Conservation (phyloP, 2,797 vertebrate species). For the Hoplostethus atlanticus region DNA sequence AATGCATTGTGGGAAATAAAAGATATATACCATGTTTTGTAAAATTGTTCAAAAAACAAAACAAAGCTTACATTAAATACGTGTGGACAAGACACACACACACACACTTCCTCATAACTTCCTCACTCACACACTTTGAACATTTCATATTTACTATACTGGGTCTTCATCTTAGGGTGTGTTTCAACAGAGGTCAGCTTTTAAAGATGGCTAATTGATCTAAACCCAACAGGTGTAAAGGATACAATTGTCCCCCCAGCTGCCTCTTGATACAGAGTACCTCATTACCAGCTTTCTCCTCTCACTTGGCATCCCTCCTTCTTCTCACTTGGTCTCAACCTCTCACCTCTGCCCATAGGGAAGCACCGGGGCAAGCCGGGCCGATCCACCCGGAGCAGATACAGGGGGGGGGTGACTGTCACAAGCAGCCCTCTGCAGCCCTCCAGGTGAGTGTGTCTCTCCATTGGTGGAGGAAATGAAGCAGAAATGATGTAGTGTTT, state of each 20-base stretch:
- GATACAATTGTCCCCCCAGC: conserved; percentile 35
- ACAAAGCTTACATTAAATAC: neutral
- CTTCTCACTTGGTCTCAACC: conserved; percentile 62
- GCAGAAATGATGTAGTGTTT: conserved; percentile 93
- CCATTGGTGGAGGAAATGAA: conserved; percentile 88
- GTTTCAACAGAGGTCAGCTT: neutral
- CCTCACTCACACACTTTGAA: conserved; percentile 5
- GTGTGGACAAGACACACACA: neutral
- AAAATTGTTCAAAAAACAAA: conserved; percentile 16
- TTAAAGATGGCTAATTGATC: conserved; percentile 56
- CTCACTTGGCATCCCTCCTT: conserved; percentile 47
- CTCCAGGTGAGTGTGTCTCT: conserved; percentile 89
- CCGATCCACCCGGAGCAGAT: conserved; percentile 80
- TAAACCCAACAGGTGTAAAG: conserved; percentile 64
- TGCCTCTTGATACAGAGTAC: conserved; percentile 51
- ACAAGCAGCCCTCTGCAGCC: conserved; percentile 82
- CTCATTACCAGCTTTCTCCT: conserved; percentile 29
- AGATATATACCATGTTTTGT: neutral
- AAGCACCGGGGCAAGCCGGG: conserved; percentile 48
- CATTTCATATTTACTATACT: conserved; percentile 31
- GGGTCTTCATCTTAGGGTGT: neutral
- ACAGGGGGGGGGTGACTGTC: conserved; percentile 80
- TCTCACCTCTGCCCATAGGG: conserved; percentile 77
- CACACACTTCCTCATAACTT: neutral
- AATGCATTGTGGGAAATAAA: conserved; percentile 42